These are phyloP conservation scores for Aleiodes sp. DNA, from an alignment of 1,140 invertebrate genomes.

Conservation along the genomic window DNA sequence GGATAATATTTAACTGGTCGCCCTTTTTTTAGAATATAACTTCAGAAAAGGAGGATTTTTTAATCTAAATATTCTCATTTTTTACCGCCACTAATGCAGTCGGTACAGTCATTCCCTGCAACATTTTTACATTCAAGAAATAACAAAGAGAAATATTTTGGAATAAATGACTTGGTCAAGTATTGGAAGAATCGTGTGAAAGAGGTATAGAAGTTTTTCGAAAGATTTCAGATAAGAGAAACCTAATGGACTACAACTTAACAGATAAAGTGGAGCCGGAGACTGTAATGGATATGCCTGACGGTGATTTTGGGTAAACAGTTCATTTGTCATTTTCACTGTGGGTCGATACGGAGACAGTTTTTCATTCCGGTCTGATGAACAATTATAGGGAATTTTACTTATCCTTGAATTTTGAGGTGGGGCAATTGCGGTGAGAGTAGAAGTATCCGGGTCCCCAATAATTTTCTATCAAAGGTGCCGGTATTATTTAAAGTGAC, in stretches of 20 bases:
- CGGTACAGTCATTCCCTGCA: too few relatives aligned
- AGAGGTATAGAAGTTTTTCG: constrained; percentile 28
- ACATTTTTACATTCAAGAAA: too few relatives aligned
- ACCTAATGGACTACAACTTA: constrained; percentile 40
- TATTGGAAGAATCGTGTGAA: constrained; percentile 33
- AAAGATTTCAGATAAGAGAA: constrained; percentile 31
- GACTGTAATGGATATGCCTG: constrained; percentile 41
- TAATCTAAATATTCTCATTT: constrained; percentile 8
- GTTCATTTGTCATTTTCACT: constrained; percentile 49
- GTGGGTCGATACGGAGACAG: constrained; percentile 10
- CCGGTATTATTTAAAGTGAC: constrained; percentile 36
- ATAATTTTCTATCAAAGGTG: constrained; percentile 37
- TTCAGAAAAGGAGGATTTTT: constrained; percentile 9
- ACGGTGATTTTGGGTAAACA: constrained; percentile 45
- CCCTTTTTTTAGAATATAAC: constrained; percentile 11
- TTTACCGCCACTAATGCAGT: too few relatives aligned
- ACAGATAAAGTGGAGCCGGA: constrained; percentile 23
- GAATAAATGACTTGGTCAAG: too few relatives aligned
- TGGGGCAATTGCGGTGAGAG: constrained; percentile 12
- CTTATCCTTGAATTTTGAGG: constrained; percentile 18
- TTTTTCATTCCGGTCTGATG: constrained; percentile 32
- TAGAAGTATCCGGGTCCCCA: constrained; percentile 6
- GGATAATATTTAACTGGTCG: background rate
- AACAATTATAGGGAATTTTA: constrained; percentile 19
- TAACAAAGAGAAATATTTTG: too few relatives aligned